These are phyloP conservation scores for Galendromus occidentalis DNA, from an alignment of 1,140 invertebrate genomes.

Conservation along the genomic window DNA sequence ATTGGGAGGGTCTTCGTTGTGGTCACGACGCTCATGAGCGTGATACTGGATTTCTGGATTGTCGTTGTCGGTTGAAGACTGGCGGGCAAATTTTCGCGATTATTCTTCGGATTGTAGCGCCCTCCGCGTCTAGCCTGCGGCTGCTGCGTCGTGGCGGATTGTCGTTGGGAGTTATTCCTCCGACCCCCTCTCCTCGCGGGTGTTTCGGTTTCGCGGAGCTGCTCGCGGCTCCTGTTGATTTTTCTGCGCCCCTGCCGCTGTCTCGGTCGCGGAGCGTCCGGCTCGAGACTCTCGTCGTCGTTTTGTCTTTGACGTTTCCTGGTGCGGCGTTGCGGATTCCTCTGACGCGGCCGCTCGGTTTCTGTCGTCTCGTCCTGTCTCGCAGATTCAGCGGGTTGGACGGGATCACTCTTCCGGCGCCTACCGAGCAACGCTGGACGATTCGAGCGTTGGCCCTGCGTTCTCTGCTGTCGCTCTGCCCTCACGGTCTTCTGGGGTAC, in stretches of 20 bases:
- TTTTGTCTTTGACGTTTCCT: neutral
- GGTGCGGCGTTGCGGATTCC: neutral
- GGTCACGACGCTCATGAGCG: constrained; percentile 22
- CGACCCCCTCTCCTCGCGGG: neutral
- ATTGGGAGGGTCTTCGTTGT: constrained; percentile 23
- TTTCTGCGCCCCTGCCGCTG: neutral
- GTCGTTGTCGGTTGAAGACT: constrained; percentile 16
- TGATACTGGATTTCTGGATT: constrained; percentile 19
- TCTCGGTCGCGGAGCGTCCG: neutral
- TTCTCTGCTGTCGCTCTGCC: too few species aligned
- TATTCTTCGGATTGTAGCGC: neutral
- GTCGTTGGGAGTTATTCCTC: neutral
- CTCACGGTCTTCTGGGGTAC: neutral
- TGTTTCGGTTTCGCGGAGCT: neutral
- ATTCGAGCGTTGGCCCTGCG: neutral
- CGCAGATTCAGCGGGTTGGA: neutral
- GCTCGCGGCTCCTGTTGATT: neutral
- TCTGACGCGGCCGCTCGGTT: neutral
- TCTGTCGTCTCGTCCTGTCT: neutral
- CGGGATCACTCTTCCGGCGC: neutral
- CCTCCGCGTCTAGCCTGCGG: neutral
- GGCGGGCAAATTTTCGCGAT: neutral
- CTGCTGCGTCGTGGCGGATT: neutral
- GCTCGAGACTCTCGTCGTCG: neutral
- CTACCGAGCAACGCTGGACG: neutral